Conservation (phyloP, 2,113 vertebrate species). For the Trogon melanurus region DNA sequence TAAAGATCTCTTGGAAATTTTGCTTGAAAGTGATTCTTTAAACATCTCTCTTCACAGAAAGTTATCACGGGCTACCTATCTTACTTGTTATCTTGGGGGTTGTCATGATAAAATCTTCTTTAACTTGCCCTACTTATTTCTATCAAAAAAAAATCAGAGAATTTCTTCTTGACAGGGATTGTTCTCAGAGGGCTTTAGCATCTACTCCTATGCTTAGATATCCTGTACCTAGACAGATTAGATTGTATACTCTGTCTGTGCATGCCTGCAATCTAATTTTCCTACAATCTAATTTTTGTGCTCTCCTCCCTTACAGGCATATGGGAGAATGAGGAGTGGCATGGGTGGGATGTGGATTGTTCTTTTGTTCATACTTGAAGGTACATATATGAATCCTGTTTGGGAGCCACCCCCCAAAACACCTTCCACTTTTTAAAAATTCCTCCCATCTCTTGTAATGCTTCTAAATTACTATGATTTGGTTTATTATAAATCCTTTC, state of each 20-base stretch:
- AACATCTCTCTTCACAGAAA: not conserved
- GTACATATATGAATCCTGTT: not conserved
- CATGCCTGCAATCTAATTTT: not conserved
- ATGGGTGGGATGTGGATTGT: not conserved
- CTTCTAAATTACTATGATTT: not conserved
- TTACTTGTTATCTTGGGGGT: not conserved
- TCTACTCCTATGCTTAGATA: not conserved
- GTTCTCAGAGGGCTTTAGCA: not conserved
- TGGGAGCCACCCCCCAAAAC: not conserved
- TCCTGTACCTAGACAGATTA: not conserved
- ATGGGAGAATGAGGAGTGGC: not conserved
- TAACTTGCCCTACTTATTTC: not conserved
- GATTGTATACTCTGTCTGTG: not conserved
- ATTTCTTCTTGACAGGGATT: not conserved
- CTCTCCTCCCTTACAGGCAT: not conserved
- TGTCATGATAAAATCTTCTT: not conserved
- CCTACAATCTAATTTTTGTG: not conserved
- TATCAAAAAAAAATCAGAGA: not conserved
- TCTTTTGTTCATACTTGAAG: not conserved
- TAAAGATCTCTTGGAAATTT: not conserved
- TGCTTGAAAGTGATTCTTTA: not conserved
- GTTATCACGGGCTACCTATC: not conserved
- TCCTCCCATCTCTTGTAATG: not conserved
- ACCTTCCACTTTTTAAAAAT: not conserved
- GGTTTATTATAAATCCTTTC: not conserved